Base-by-base conservation (phyloP, 2,888 invertebrate genomes). In the Acrobeloides nanus region DNA sequence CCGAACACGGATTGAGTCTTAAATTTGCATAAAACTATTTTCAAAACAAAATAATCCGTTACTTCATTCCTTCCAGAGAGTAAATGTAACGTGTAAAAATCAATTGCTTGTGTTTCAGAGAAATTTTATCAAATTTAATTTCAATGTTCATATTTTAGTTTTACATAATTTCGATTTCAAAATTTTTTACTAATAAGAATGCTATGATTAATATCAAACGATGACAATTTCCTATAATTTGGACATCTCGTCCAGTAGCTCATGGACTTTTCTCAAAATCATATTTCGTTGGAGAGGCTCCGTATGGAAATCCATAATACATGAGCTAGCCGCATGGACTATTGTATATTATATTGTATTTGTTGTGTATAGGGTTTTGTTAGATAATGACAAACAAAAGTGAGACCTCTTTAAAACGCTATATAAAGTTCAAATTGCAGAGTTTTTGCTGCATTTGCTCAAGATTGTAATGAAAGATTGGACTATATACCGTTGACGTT, bases 291-390 rank as follows among this genome's bases (percentile, higher is more conserved):
- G 55, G 55, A 46, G 46, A n/a, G 55, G 55, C n/a, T 59, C 58
- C 8, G 51, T 55, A 33, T 55, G 55, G 55, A 55, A 68, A 62
- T 62, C 65, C 10, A 67, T 68, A 1, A 46, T 56, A n/a, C 51
- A 55, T 8, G 68, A 68, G 48, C 38, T 68, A 6, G 25, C 51
- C 6, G 51, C 54, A 12, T 68, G 68, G 68, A 58, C 64, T 3
- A 32, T 45, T 1, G 35, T 49, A 15, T 68, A 66, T 44, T 58
- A 66, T n/a, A 15, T 61, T 20, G 61, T 68, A 34, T 59, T 61
- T 33, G 55, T 56, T 33, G 38, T 64, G 38, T 66, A 66, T 51
- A 53, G 66, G 38, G 60, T 59, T 34, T 35, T 55, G 6, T 38
- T 66, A 26, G 47, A 51, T 10, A 51, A 51, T 31, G 31, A 53